A percentile compares a stretch with the other conserved stretches of the same genome.
Evolutionary conservation across 2,888 invertebrate genomes (phyloP).

Genomic region (Odontocerum albicorne): DNA sequence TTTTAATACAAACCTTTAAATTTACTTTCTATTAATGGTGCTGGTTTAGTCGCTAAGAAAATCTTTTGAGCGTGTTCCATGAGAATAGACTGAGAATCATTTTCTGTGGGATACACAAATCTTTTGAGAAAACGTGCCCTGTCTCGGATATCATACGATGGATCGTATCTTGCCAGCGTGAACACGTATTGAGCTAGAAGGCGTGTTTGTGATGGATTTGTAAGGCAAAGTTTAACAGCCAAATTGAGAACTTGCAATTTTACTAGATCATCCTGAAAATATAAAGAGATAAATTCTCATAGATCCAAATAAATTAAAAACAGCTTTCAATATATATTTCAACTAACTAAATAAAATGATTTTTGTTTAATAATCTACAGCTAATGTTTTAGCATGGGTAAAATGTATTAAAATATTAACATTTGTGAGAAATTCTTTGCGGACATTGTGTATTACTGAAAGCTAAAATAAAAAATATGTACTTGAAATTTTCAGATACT

Average conservation of each 20-base stretch:
- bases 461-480: no score
- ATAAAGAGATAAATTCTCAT: slow-evolving; percentile 24
- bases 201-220: slow-evolving; percentile 82
- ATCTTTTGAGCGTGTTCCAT: slow-evolving; percentile 76
- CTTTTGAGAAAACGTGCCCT: slow-evolving; percentile 86
- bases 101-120: slow-evolving; percentile 65
- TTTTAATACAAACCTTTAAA: slow-evolving; percentile 65
- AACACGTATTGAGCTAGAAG: slow-evolving; percentile 92
- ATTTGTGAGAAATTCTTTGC: no score
- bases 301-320: slow-evolving; percentile 20
- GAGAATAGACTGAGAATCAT: slow-evolving; percentile 56
- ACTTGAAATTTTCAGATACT: no score
- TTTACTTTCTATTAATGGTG: slow-evolving; percentile 85
- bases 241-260: slow-evolving; percentile 95
- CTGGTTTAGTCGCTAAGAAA: slow-evolving; percentile 91
- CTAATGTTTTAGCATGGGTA: no score
- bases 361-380: no score
- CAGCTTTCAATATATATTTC: no score
- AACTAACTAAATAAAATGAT: no score
- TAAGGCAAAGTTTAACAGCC: slow-evolving; percentile 89
- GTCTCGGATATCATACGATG: slow-evolving; percentile 97
- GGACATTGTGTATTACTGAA: no score
- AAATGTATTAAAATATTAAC: no score
- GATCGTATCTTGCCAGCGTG: slow-evolving; percentile 93
- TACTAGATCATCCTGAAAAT: slow-evolving; percentile 83